Evolutionary conservation across 2,888 invertebrate genomes (phyloP).

Genomic region (Agrenia bidenticulata): DNA sequence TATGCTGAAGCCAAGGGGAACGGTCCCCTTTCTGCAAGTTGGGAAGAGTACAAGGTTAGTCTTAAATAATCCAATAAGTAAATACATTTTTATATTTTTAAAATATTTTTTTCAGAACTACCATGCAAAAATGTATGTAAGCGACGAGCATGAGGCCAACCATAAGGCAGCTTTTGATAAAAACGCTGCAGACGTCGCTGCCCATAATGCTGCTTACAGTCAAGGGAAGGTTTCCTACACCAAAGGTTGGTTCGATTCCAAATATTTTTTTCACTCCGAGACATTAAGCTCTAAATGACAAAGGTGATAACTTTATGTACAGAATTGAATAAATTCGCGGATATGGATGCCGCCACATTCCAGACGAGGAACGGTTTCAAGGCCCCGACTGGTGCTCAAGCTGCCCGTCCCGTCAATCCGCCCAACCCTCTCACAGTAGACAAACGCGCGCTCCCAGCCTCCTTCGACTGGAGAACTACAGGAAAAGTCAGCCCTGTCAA

Average conservation of each 20-base stretch:
- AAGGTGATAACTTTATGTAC: too few relatives aligned
- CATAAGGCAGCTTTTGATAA: neutral
- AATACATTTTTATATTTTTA: too few relatives aligned
- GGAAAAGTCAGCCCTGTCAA: neutral
- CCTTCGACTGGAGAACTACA: neutral
- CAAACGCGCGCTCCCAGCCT: neutral
- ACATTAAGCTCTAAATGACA: too few relatives aligned
- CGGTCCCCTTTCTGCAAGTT: too few relatives aligned
- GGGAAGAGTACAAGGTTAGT: too few relatives aligned
- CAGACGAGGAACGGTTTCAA: neutral
- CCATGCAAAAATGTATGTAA: neutral
- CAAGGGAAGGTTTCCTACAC: constrained; percentile 3
- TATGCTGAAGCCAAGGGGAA: too few relatives aligned
- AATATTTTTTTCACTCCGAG: too few relatives aligned
- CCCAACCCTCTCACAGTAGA: neutral
- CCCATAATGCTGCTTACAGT: neutral
- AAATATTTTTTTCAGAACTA: neutral
- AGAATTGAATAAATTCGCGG: constrained; percentile 4
- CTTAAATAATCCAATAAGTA: too few relatives aligned
- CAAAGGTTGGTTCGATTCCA: neutral
- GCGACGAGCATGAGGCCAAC: neutral
- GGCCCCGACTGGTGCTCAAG: neutral
- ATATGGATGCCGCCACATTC: neutral
- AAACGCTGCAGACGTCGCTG: neutral
- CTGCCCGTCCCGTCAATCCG: neutral